A percentile compares a stretch with the other conserved stretches of the same genome.
Evolutionary conservation across 1,140 invertebrate species (phyloP).

Genomic region (Caenorhabditis tropicalis): DNA sequence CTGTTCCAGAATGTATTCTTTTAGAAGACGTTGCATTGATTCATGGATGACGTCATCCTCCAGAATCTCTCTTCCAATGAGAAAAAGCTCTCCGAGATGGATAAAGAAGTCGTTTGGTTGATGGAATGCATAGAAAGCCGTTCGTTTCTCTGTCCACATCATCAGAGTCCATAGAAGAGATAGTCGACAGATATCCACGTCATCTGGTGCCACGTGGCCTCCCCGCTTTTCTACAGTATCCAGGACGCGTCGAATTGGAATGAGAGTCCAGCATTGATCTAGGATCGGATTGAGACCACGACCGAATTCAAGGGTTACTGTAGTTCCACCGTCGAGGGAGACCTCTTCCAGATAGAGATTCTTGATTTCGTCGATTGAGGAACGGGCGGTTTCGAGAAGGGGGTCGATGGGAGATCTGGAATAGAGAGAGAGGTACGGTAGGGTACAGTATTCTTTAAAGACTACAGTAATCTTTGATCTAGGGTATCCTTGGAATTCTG

Average conservation of each 20-base stretch:
- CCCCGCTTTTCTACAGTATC: conserved; percentile 51
- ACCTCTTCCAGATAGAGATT: conserved; percentile 60
- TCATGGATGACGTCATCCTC: conserved; percentile 15
- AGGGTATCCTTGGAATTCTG: too few species aligned
- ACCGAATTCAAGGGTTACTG: conserved; percentile 41
- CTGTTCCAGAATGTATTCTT: neutral
- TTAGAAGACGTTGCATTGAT: neutral
- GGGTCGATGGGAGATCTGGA: conserved; percentile 6
- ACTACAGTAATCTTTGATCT: too few species aligned
- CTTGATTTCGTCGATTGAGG: conserved; percentile 57
- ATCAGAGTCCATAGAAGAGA: conserved; percentile 59
- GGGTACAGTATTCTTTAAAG: neutral
- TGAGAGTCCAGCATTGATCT: conserved; percentile 56
- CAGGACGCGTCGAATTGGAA: conserved; percentile 59
- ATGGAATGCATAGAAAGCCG: conserved; percentile 58
- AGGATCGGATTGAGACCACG: conserved; percentile 54
- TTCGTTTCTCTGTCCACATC: conserved; percentile 50
- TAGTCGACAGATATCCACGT: conserved; percentile 59
- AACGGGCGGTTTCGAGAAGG: conserved; percentile 49
- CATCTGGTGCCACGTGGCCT: conserved; percentile 50
- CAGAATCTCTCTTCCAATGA: conserved; percentile 56
- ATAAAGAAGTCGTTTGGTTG: conserved; percentile 55
- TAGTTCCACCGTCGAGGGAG: conserved; percentile 5
- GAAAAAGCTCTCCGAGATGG: conserved; percentile 54
- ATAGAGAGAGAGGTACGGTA: neutral